phyloP scores from a whole-genome alignment of 1,140 invertebrate genomes.

The Drosophila sechellia region DNA sequence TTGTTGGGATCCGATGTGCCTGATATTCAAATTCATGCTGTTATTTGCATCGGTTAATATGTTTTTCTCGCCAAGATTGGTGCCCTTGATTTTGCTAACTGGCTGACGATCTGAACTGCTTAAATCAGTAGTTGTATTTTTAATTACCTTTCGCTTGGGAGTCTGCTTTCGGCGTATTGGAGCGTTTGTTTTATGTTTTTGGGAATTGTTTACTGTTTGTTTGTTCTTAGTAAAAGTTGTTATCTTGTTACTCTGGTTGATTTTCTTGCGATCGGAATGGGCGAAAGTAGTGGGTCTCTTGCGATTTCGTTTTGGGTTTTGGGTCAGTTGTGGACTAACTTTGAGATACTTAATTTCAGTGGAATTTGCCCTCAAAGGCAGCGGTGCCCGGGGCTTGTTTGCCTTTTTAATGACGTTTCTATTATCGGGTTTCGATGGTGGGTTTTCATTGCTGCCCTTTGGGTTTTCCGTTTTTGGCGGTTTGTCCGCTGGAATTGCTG shows the following conservation, averaged over 20 bases:
- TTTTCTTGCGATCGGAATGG: constrained; percentile 19
- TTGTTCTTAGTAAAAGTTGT: constrained; percentile 1
- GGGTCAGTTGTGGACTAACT: constrained; percentile 8
- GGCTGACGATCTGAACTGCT: constrained; percentile 3
- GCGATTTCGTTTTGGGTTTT: constrained; percentile 18
- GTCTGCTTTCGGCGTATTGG: not conserved
- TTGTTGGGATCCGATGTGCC: constrained; percentile 3
- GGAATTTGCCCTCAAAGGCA: constrained; percentile 2
- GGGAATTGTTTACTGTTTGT: constrained; percentile 3
- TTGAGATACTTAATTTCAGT: constrained; percentile 2
- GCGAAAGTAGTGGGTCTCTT: constrained; percentile 6
- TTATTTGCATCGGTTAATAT: constrained; percentile 1
- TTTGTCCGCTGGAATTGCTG: not conserved
- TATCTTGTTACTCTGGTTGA: constrained; percentile 19
- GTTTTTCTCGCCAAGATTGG: constrained; percentile 3
- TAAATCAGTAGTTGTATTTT: constrained; percentile 12
- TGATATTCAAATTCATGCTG: constrained; percentile 6
- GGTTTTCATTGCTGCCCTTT: not conserved
- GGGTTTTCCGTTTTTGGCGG: constrained; percentile 2
- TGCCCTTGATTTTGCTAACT: constrained; percentile 7
- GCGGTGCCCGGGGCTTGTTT: constrained; percentile 10
- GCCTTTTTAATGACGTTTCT: not conserved
- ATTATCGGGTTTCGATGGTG: constrained; percentile 5
- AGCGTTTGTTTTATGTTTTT: constrained; percentile 13
- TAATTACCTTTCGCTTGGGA: constrained; percentile 31